Percentiles rank a stretch among this genome's conserved stretches.
phyloP scores from a whole-genome alignment of 2,113 vertebrate species.

The Phaethon lepturus region DNA sequence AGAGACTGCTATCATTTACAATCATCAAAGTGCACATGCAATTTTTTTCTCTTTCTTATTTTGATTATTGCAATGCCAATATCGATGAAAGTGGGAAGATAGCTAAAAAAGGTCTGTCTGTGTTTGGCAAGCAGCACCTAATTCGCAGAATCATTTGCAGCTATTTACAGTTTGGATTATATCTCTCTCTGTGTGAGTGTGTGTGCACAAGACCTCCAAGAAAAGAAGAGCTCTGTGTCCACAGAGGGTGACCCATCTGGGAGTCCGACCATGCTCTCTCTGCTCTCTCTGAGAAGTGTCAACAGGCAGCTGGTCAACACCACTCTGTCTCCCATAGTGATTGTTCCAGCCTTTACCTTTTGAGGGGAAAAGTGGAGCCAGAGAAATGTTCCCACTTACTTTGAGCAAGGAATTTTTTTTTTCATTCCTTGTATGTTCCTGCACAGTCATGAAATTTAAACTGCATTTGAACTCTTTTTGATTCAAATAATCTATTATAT shows the following conservation, averaged over 20 bases:
- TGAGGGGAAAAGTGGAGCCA: background rate
- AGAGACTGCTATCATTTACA: background rate
- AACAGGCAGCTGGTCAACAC: background rate
- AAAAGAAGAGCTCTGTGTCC: background rate
- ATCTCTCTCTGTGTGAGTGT: accelerated
- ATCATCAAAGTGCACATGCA: background rate
- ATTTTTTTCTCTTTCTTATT: background rate
- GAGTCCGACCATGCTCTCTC: accelerated
- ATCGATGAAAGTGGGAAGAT: background rate
- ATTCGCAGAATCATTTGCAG: background rate
- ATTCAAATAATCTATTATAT: background rate
- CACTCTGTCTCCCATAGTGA: background rate
- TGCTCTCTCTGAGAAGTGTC: background rate
- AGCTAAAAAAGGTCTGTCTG: background rate
- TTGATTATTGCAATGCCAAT: background rate
- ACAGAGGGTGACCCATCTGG: background rate
- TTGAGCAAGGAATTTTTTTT: background rate
- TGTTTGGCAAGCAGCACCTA: background rate
- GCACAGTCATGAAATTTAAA: background rate
- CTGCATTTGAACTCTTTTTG: background rate
- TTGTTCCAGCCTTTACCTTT: background rate
- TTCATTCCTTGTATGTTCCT: background rate
- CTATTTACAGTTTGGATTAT: background rate
- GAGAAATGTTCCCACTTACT: background rate
- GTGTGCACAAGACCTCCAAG: background rate